A percentile compares a stretch with the other conserved stretches of the same genome.
Conservation (phyloP, 2,113 vertebrate genomes). For the Empidonax alnorum region DNA sequence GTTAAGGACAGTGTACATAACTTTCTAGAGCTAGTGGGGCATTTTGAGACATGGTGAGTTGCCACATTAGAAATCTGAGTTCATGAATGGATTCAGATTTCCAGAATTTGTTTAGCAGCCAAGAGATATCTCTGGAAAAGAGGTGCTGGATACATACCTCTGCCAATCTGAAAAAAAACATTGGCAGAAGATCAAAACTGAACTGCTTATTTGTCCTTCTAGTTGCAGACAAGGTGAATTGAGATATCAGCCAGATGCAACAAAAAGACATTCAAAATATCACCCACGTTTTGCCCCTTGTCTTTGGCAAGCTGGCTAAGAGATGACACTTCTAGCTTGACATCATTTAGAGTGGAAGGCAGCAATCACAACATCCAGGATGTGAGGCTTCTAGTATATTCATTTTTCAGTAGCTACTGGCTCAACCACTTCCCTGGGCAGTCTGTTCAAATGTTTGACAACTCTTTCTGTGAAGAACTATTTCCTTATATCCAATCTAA, state of each 20-base stretch:
- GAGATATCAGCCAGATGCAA: not conserved
- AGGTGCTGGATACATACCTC: not conserved
- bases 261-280: not conserved
- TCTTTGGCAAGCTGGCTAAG: not conserved
- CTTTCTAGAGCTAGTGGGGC: constrained; percentile 53
- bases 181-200: constrained; percentile 35
- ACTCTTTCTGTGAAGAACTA: not conserved
- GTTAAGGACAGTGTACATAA: constrained; percentile 44
- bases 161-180: constrained; percentile 28
- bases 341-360: not conserved
- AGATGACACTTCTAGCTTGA: not conserved
- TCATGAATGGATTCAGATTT: constrained; percentile 77
- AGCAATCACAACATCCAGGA: not conserved
- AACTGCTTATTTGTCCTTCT: constrained; percentile 50
- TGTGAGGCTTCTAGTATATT: not conserved
- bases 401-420: not conserved
- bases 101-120: constrained; percentile 52
- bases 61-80: constrained; percentile 55
- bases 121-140: constrained; percentile 52
- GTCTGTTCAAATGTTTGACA: not conserved
- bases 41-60: constrained; percentile 25
- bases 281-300: not conserved
- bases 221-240: constrained; percentile 41
- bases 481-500: not conserved
- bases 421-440: not conserved